Evolutionary conservation across 2,113 vertebrate genomes (phyloP), one percentile per base, ranked within the genome.

Genomic region (Sakesphorus luctuosus): DNA sequence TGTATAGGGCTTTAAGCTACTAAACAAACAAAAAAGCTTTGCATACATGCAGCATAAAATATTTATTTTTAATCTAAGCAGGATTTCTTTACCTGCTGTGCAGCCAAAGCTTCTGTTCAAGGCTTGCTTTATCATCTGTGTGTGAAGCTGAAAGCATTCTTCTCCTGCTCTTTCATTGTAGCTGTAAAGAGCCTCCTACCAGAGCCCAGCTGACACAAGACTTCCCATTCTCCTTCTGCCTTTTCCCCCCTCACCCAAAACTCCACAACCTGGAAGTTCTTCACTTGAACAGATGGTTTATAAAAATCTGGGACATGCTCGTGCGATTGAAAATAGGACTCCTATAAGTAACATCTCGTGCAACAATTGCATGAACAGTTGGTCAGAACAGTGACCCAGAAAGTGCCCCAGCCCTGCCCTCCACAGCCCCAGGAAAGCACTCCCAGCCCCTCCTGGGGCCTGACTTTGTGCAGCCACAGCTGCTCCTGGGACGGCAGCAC

Each of bases 1-100:
- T 89, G 88, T 66, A 53, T 29, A 87, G 43, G 44, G 76, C 86
- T 93, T 94, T 49, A 87, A 94, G 95, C 77, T 72, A 73, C 52
- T 87, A 55, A 95, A 87, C 87, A 86, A 47, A 55, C 80, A 58
- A 65, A 92, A 65, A 75, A 46, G 38, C 75, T 90, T 72, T 84
- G 92, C 58, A 90, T 89, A 93, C 65, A 84, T 29, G 84, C 93
- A 95, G 77, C 92, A 97, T 96, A 92, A 95, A 97, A 95, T 97
- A 97, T 96, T 97, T 93, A 96, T 97, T 96, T 97, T 96, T 95
- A 97, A 96, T 96, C 96, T 96, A 95, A 92, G 93, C 85, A 96
- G 94, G 93, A 95, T 96, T 96, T 96, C 93, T 96, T 94, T 95
- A 97, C 96, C 95, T 95, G 96, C 96, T 96, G 96, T 90, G 96